phyloP scores from a whole-genome alignment of 2,113 vertebrate genomes.

The Phylloscopus trochiloides region DNA sequence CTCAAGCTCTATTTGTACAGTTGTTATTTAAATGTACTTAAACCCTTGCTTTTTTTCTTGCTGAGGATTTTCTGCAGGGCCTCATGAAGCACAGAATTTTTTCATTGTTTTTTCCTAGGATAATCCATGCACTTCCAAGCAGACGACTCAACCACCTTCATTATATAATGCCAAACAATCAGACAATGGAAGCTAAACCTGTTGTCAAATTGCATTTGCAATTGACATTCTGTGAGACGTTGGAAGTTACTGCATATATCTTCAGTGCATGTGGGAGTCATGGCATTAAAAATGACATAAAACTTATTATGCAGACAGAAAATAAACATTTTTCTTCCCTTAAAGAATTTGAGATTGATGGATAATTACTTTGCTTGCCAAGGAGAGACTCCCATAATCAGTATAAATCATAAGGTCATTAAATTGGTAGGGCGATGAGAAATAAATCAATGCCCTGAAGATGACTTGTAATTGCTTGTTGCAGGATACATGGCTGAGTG shows the following conservation, averaged over 20 bases:
- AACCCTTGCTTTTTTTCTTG: background rate
- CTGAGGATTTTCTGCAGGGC: background rate
- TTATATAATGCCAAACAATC: slow-evolving; percentile 35
- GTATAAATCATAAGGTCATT: slow-evolving; percentile 58
- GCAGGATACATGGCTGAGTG: slow-evolving; percentile 19
- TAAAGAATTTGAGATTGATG: slow-evolving; percentile 52
- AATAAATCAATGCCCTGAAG: slow-evolving; percentile 54
- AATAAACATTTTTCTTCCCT: slow-evolving; percentile 66
- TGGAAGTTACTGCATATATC: slow-evolving; percentile 38
- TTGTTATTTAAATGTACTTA: background rate
- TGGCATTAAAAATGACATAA: slow-evolving; percentile 65
- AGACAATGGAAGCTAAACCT: slow-evolving; percentile 29
- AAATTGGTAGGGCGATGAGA: slow-evolving; percentile 38
- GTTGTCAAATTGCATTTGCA: slow-evolving; percentile 15
- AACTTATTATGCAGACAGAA: slow-evolving; percentile 54
- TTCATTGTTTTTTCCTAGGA: background rate
- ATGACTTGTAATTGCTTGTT: slow-evolving; percentile 49
- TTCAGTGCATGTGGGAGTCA: slow-evolving; percentile 37
- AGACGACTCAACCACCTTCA: background rate
- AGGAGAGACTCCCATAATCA: slow-evolving; percentile 33
- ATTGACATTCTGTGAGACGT: slow-evolving; percentile 17
- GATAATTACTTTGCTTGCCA: slow-evolving; percentile 50
- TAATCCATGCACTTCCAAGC: background rate
- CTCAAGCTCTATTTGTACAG: background rate
- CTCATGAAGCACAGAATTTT: background rate